Evolutionary conservation across 2,113 vertebrate genomes (phyloP).

Genomic region (Dunckerocampus dactyliophorus): DNA sequence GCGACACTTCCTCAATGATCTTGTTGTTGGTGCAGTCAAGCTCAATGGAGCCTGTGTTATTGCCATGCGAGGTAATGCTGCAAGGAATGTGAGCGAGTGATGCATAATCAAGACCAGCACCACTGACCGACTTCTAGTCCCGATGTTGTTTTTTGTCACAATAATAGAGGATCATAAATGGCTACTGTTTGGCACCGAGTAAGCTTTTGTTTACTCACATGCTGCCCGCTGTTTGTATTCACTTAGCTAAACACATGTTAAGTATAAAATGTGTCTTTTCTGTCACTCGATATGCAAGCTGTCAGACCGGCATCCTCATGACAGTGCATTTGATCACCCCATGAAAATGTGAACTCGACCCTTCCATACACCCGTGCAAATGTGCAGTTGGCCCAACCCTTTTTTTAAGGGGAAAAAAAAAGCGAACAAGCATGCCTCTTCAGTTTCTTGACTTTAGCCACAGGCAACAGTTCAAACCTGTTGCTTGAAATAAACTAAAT

Average conservation of each 20-base stretch:
- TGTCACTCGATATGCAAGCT: too few species aligned
- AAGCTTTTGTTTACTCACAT: not conserved
- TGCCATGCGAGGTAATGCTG: conserved; percentile 54
- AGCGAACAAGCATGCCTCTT: not conserved
- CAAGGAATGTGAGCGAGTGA: conserved; percentile 54
- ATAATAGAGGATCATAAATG: conserved; percentile 15
- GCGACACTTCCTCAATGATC: conserved; percentile 65
- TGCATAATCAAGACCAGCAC: conserved; percentile 56
- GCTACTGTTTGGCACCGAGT: conserved; percentile 14
- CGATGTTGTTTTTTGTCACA: conserved; percentile 13
- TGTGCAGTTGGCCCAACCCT: not conserved
- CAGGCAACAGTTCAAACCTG: not conserved
- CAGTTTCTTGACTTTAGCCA: not conserved
- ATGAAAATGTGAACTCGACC: not conserved
- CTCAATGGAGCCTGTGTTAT: conserved; percentile 68
- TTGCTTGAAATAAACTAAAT: conserved; percentile 7
- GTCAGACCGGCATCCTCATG: not conserved
- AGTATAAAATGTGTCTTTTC: too few species aligned
- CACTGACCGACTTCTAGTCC: conserved; percentile 43
- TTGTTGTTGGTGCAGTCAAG: conserved; percentile 51
- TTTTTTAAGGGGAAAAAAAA: not conserved
- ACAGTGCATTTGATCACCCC: not conserved
- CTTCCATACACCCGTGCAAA: not conserved
- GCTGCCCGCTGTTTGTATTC: not conserved
- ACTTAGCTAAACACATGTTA: too few species aligned